Base-by-base conservation (phyloP, 2,888 invertebrate genomes). In the Lochmaea crataegi region DNA sequence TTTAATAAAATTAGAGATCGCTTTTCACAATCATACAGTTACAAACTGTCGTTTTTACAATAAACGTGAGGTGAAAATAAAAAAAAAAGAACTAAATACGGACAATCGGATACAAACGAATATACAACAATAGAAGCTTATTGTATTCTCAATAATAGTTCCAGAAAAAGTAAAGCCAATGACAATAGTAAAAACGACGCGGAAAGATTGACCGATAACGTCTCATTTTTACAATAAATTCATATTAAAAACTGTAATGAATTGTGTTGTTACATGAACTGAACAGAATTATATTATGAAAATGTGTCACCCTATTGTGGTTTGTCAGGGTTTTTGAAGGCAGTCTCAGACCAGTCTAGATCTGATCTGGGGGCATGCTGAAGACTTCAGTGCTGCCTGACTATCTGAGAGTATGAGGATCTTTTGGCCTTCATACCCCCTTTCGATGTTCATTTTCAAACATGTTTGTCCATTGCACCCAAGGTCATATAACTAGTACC, bases 41-140 rank as follows among this genome's bases (percentile, higher is more conserved):
- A 53, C 53, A 53, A 48, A 48, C 48, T n/a, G 53, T n/a, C 53
- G 53, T 53, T 53, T 53, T 18, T 53, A 6, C 53, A 53, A 53
- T 16, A 53, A 10, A 53, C 53, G 53, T 53, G 53, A 16, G 18
- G 18, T 18, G 18, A 18, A 53, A 53, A 18, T 10, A 0, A 18
- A 45, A 42, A 38, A 38, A 42, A 64, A 42, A 16, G 16, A n/a
- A 26, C 26, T 18, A 38, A 58, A 58, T 56, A 56, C 22, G 56
- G 56, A 58, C 12, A 58, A 58, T 18, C n/a, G 65, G 18, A 22
- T 18, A 42, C 65, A 65, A 65, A 26, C 65, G 26, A 58, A 58
- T 58, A 32, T 58, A 58, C 58, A 26, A 58, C 32, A 32, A 58
- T 58, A 32, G 32, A 56, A 58, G 56, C 53, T 66, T 56, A 18